Conservation (phyloP, 2,797 vertebrate genomes). For the Muscicapa striata region DNA sequence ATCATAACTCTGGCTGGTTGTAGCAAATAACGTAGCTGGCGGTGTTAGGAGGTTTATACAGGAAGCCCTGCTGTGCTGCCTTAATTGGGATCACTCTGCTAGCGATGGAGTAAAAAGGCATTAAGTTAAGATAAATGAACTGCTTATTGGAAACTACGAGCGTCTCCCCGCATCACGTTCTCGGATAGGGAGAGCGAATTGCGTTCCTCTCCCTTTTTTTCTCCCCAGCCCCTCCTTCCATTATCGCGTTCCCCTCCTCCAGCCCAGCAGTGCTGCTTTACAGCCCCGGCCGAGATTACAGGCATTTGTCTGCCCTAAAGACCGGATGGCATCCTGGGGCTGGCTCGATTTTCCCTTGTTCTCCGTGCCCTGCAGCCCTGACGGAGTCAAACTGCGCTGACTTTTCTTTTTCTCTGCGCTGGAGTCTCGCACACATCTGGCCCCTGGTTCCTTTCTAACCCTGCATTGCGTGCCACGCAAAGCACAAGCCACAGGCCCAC, state of each 20-base stretch:
- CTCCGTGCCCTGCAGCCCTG: background rate
- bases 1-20: conserved; percentile 67
- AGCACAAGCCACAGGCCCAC: background rate
- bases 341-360: conserved; percentile 13
- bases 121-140: conserved; percentile 70
- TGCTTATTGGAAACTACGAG: conserved; percentile 38
- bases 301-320: conserved; percentile 18
- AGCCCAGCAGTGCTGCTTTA: conserved; percentile 33
- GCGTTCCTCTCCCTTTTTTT: background rate
- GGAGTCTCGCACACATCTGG: background rate
- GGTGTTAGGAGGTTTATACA: conserved; percentile 41
- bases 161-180: conserved; percentile 3
- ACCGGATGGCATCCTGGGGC: conserved; percentile 35
- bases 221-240: conserved; percentile 26
- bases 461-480: background rate
- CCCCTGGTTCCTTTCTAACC: background rate
- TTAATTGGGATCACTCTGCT: conserved; percentile 70
- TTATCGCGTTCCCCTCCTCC: conserved; percentile 9
- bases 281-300: background rate
- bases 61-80: conserved; percentile 60
- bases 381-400: background rate
- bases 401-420: background rate
- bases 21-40: conserved; percentile 34
- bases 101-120: conserved; percentile 61
- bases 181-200: background rate